Conservation (phyloP, 2,888 invertebrate species). For the Epinotia demarniana region DNA sequence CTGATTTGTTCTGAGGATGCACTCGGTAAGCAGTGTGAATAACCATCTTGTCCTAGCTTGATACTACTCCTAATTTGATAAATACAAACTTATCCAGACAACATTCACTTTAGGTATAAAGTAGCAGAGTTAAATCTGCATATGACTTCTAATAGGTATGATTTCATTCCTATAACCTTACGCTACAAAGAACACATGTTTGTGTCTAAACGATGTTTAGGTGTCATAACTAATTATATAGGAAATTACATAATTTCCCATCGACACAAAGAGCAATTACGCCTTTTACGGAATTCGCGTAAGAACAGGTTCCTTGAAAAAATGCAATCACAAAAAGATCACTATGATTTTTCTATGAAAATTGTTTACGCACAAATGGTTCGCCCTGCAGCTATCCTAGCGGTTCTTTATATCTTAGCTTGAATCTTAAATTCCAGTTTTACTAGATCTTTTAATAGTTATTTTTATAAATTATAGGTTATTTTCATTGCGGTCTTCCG, state of each 20-base stretch:
- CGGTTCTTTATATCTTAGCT: constrained; percentile 28
- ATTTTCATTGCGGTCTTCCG: neutral
- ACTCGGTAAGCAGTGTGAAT: too few species aligned
- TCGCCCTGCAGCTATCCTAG: neutral
- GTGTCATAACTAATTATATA: constrained; percentile 28
- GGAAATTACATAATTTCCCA: constrained; percentile 20
- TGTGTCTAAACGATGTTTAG: neutral
- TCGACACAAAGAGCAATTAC: constrained; percentile 32
- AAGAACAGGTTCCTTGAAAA: constrained; percentile 36
- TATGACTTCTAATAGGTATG: too few species aligned
- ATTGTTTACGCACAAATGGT: constrained; percentile 27
- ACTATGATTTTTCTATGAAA: constrained; percentile 32
- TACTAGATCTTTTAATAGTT: constrained; percentile 17
- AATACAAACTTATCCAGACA: too few species aligned
- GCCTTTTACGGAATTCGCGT: constrained; percentile 18
- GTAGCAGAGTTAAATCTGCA: too few species aligned
- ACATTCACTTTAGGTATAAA: too few species aligned
- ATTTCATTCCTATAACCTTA: too few species aligned
- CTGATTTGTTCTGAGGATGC: too few species aligned
- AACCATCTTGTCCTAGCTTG: too few species aligned
- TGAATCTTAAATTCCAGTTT: constrained; percentile 32
- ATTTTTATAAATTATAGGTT: constrained; percentile 28
- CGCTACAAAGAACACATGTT: neutral
- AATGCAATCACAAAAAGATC: constrained; percentile 32
- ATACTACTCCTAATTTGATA: too few species aligned